Percentiles rank a stretch among this genome's conserved stretches.
Conservation (phyloP, 2,888 invertebrate species). For the Scaptomyza reducta region DNA sequence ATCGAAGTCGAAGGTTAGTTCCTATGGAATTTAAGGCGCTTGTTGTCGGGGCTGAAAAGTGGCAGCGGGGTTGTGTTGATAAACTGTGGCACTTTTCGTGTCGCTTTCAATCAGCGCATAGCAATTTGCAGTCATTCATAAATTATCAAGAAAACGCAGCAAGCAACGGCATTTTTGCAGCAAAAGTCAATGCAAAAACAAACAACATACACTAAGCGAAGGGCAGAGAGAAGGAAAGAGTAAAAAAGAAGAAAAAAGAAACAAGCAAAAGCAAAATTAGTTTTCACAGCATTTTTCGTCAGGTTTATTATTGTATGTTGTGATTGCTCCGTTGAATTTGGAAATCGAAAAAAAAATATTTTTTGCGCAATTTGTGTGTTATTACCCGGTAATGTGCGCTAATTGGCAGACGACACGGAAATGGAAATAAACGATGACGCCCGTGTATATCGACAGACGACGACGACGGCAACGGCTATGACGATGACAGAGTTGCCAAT, state of each 20-base stretch:
- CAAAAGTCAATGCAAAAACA: slow-evolving; percentile 41
- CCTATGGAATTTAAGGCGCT: slow-evolving; percentile 37
- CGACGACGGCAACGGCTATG: slow-evolving; percentile 18
- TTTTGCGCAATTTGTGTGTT: slow-evolving; percentile 57
- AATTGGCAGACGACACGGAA: slow-evolving; percentile 74
- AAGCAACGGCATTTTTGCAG: slow-evolving; percentile 43
- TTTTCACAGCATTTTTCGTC: slow-evolving; percentile 60
- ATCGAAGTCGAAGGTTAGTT: slow-evolving; percentile 68
- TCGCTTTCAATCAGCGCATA: slow-evolving; percentile 72
- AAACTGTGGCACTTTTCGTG: slow-evolving; percentile 64
- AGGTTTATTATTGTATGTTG: slow-evolving; percentile 25
- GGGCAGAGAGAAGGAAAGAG: not conserved
- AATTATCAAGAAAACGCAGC: slow-evolving; percentile 75
- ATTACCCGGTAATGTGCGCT: slow-evolving; percentile 67
- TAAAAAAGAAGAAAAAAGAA: slow-evolving; percentile 1
- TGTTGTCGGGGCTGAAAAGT: not conserved
- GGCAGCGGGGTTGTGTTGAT: slow-evolving; percentile 28
- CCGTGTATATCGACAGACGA: slow-evolving; percentile 53
- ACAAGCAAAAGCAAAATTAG: slow-evolving; percentile 56
- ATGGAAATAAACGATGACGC: slow-evolving; percentile 67
- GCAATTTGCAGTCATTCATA: slow-evolving; percentile 75
- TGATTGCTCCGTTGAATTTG: slow-evolving; percentile 58
- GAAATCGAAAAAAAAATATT: slow-evolving; percentile 51
- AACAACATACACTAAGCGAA: slow-evolving; percentile 22
- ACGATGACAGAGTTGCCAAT: slow-evolving; percentile 29